Evolutionary conservation across 2,888 invertebrate species (phyloP).

Genomic region (Volucella zonaria): DNA sequence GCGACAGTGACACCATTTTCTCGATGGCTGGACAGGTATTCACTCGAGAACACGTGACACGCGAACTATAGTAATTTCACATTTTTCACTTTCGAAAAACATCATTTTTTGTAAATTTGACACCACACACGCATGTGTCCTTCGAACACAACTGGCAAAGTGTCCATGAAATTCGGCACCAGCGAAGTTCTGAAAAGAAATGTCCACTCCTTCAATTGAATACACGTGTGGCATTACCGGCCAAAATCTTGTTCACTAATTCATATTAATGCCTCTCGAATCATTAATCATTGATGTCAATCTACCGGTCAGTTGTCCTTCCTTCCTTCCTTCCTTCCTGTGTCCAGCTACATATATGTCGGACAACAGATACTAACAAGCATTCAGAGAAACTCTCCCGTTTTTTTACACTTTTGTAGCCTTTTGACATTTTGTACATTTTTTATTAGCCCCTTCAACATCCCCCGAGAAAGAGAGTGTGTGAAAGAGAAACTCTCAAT

Average conservation of each 20-base stretch:
- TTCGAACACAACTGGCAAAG: no score
- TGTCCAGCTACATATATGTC: not conserved
- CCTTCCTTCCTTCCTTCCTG: not conserved
- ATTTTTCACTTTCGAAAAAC: no score
- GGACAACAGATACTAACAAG: not conserved
- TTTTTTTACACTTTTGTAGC: conserved; percentile 10
- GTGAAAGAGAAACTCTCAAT: not conserved
- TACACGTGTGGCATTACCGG: not conserved
- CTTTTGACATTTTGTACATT: conserved; percentile 16
- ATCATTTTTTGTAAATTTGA: no score
- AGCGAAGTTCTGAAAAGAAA: no score
- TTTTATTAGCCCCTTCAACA: conserved; percentile 30
- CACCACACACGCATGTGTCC: no score
- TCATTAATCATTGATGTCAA: conserved; percentile 52
- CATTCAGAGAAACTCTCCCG: not conserved
- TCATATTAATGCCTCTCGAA: conserved; percentile 34
- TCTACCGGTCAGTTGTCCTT: conserved; percentile 18
- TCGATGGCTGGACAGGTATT: no score
- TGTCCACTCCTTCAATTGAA: conserved; percentile 8
- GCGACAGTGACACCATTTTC: no score
- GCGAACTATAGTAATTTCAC: no score
- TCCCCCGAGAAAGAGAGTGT: no score
- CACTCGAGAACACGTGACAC: no score
- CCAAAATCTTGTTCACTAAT: conserved; percentile 38
- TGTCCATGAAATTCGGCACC: no score